Conservation (phyloP, 2,888 invertebrate genomes). For the Sphinx pinastri region DNA sequence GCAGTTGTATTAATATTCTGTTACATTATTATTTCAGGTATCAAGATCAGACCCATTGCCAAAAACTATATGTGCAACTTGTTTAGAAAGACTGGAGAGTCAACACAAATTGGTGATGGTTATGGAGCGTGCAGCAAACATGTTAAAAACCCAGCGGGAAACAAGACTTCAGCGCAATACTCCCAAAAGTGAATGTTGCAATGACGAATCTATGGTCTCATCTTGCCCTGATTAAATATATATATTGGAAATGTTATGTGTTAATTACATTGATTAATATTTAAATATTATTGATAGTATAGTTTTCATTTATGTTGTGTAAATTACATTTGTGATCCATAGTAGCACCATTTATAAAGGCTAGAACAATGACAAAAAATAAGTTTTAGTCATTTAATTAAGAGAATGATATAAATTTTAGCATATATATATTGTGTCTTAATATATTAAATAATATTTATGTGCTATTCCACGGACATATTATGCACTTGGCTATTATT, state of each 20-base stretch:
- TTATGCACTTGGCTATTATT: no score
- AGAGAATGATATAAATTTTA: no score
- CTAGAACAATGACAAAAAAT: no score
- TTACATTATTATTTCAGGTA: conserved; percentile 69
- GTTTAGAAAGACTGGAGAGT: conserved; percentile 83
- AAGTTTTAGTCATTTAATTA: no score
- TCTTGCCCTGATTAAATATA: conserved; percentile 14
- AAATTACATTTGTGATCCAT: background rate
- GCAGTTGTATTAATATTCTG: no score
- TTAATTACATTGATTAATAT: background rate
- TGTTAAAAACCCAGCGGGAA: conserved; percentile 66
- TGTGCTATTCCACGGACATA: no score
- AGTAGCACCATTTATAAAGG: background rate
- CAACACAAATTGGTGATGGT: conserved; percentile 81
- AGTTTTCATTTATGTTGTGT: background rate
- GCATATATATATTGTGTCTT: no score
- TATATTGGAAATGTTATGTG: background rate
- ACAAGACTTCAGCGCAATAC: conserved; percentile 28
- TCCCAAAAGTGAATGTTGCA: conserved; percentile 21
- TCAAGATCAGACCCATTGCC: conserved; percentile 87
- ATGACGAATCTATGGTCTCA: conserved; percentile 20
- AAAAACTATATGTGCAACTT: conserved; percentile 87
- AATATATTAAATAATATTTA: no score
- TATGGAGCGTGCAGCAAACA: conserved; percentile 73
- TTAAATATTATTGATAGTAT: background rate